Evolutionary conservation across 2,888 invertebrate species (phyloP), one percentile per base, ranked within the genome.

Genomic region (Lypha dubia): DNA sequence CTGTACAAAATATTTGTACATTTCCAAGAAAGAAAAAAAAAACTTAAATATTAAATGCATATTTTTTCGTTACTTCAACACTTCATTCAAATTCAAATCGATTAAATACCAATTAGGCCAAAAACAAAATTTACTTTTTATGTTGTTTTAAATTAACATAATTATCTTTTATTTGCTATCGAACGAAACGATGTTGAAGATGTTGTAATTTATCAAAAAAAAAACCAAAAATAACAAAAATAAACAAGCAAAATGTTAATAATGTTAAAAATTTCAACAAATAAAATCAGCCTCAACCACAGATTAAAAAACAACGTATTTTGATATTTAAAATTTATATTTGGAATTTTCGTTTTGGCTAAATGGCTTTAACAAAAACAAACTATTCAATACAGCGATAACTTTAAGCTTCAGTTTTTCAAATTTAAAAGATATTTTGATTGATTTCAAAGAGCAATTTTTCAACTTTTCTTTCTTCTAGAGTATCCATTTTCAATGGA

Each of bases 161-260:
- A 32, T 63, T 41, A 9, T 44, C 15, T 63, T 28, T 28, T 20
- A 24, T 24, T 44, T 41, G 62, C 22, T 62, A n/a, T 62, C 3
- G 22, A 41, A 17, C 3, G 9, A 17, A 28, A 46, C 5, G 24
- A 11, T 38, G n/a, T n/a, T n/a, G n/a, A n/a, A n/a, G 38, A 24
- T 63, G 41, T 22, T 63, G 63, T 44, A 63, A 63, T 63, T n/a
- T 46, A 63, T 44, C 28, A n/a, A 44, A n/a, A 63, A 44, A 46
- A 8, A 38, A 32, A 32, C 3, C 3, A 32, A 32, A 3, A 32
- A 7, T 6, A 41, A 41, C 4, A 41, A 41, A 41, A 5, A 32
- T 6, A 32, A 32, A 32, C 3, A 32, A 35, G 9, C 6, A 7
- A 53, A 24, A 22, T 15, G 11, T 15, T 62, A 41, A 41, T 22